Evolutionary conservation across 2,888 invertebrate species (phyloP).

Genomic region (Pomacea canaliculata): DNA sequence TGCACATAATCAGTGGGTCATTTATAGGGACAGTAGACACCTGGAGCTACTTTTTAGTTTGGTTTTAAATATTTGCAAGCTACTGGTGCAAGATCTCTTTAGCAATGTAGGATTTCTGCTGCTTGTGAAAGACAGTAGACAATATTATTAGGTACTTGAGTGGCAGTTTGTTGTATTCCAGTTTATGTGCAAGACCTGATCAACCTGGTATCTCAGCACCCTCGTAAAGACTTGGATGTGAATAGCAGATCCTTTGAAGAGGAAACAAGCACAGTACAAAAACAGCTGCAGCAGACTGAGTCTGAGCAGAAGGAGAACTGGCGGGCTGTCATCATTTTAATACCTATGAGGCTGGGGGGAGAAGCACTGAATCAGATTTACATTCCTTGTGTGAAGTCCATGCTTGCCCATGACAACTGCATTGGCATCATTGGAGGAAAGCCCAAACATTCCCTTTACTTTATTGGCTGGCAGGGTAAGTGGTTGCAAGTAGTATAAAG

Average conservation of each 20-base stretch:
- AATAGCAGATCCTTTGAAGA: conserved; percentile 29
- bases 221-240: conserved; percentile 31
- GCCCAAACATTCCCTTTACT: conserved; percentile 92
- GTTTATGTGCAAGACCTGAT: conserved; percentile 84
- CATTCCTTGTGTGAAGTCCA: conserved; percentile 83
- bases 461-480: conserved; percentile 88
- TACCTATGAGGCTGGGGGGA: conserved; percentile 88
- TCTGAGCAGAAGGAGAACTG: conserved; percentile 44
- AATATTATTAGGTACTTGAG: too few species aligned
- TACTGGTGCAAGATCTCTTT: too few species aligned
- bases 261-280: not conserved
- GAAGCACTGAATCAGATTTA: conserved; percentile 89
- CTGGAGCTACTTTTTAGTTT: too few species aligned
- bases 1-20: too few species aligned
- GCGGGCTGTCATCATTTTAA: conserved; percentile 78
- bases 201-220: conserved; percentile 69
- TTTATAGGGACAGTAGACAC: too few species aligned
- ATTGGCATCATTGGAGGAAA: conserved; percentile 93
- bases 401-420: conserved; percentile 85
- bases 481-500: not conserved
- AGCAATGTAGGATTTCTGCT: too few species aligned
- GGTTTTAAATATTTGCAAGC: too few species aligned
- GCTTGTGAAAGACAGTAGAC: too few species aligned
- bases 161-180: conserved; percentile 48
- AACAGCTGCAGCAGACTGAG: not conserved